Evolutionary conservation across 2,888 invertebrate genomes (phyloP).

Genomic region (Eupithecia subfuscata): DNA sequence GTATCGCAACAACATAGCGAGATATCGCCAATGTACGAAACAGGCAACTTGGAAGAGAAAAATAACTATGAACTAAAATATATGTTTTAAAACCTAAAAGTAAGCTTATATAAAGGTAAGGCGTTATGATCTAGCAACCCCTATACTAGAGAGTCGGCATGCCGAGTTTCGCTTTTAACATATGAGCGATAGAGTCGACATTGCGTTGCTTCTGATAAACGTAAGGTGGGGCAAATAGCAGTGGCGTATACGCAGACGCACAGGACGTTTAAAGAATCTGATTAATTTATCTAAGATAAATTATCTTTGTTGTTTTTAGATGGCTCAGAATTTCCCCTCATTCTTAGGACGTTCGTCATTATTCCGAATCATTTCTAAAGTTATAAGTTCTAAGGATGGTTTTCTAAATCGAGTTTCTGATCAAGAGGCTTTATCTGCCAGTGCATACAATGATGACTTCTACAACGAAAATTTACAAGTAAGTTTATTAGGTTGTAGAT

Average conservation of each 20-base stretch:
- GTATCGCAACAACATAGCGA: conserved; percentile 72
- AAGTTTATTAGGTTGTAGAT: too few relatives aligned
- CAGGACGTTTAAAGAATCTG: neutral
- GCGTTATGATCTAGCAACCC: conserved; percentile 70
- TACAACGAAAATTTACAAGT: neutral
- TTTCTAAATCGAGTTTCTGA: neutral
- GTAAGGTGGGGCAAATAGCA: conserved; percentile 42
- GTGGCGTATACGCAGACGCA: conserved; percentile 18
- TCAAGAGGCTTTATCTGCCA: neutral
- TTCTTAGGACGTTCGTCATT: neutral
- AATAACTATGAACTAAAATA: conserved; percentile 62
- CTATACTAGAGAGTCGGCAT: conserved; percentile 75
- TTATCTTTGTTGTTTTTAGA: neutral
- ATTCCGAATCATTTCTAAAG: neutral
- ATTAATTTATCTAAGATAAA: too few relatives aligned
- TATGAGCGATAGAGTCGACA: conserved; percentile 72
- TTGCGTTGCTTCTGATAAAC: conserved; percentile 49
- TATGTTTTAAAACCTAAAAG: conserved; percentile 66
- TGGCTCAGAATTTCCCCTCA: neutral
- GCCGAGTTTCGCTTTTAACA: conserved; percentile 74
- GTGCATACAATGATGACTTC: neutral
- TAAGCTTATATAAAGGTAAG: conserved; percentile 75
- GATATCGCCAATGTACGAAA: conserved; percentile 62
- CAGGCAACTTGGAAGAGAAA: conserved; percentile 77
- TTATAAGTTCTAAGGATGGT: neutral